A percentile compares a stretch with the other conserved stretches of the same genome.
Evolutionary conservation across 1,140 invertebrate genomes (phyloP).

Genomic region (Drosophila saltans): DNA sequence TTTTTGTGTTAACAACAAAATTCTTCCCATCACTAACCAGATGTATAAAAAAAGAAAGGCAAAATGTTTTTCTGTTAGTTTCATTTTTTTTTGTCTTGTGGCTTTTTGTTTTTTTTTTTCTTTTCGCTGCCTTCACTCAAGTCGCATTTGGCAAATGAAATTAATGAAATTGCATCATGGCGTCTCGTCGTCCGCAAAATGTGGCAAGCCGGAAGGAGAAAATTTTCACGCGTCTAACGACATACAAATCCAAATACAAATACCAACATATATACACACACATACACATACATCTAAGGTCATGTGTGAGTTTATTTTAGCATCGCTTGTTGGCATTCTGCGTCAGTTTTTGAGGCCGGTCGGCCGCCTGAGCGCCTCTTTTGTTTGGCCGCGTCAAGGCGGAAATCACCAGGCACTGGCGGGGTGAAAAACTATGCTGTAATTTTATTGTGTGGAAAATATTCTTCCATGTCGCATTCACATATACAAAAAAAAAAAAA

Average conservation of each 20-base stretch:
- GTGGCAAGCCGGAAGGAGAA: slow-evolving; percentile 42
- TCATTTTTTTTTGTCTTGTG: slow-evolving; percentile 3
- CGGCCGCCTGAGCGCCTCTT: slow-evolving; percentile 36
- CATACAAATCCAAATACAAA: slow-evolving; percentile 11
- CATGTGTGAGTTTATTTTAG: slow-evolving; percentile 45
- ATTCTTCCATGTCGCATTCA: slow-evolving; percentile 44
- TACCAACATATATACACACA: neutral
- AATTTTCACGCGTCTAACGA: slow-evolving; percentile 45
- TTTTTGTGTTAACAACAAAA: neutral
- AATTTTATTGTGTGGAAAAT: slow-evolving; percentile 68
- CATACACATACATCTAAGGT: neutral
- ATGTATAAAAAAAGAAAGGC: neutral
- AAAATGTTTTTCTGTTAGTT: neutral
- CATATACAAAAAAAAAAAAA: slow-evolving; percentile 3
- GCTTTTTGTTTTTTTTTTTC: neutral
- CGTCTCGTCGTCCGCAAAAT: slow-evolving; percentile 34
- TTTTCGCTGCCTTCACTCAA: slow-evolving; percentile 16
- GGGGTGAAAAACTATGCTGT: slow-evolving; percentile 44
- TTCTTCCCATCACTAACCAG: neutral
- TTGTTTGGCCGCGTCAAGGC: slow-evolving; percentile 49
- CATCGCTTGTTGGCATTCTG: slow-evolving; percentile 42
- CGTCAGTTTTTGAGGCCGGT: slow-evolving; percentile 42
- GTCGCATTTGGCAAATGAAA: slow-evolving; percentile 64
- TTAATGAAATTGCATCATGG: slow-evolving; percentile 59
- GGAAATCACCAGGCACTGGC: slow-evolving; percentile 37